These are phyloP conservation scores for Dasyprocta punctata DNA, from an alignment of 2,113 vertebrate species.

Conservation along the genomic window DNA sequence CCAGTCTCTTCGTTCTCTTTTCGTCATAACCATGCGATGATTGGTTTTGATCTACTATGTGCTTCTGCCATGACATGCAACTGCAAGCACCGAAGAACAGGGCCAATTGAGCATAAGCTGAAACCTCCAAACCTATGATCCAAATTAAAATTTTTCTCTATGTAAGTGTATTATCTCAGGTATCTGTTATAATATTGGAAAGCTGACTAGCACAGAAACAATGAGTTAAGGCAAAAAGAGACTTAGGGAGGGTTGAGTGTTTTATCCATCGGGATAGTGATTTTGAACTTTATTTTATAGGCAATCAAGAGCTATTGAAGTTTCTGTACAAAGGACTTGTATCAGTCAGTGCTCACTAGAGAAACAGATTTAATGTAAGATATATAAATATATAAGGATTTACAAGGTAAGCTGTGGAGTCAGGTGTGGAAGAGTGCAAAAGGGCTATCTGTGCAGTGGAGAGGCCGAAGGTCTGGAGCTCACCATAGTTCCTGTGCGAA, in stretches of 20 bases:
- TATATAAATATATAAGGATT: not conserved
- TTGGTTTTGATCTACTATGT: not conserved
- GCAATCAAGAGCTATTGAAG: not conserved
- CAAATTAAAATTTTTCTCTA: not conserved
- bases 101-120: not conserved
- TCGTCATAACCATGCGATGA: not conserved
- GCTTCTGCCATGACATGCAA: not conserved
- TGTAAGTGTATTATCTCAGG: not conserved
- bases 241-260: not conserved
- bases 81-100: not conserved
- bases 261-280: not conserved
- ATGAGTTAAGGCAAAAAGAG: not conserved
- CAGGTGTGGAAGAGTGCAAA: not conserved
- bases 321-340: not conserved
- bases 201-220: not conserved
- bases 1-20: not conserved
- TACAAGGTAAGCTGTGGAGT: not conserved
- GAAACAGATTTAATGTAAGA: not conserved
- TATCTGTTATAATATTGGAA: not conserved
- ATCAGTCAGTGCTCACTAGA: not conserved
- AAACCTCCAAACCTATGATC: not conserved
- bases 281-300: slow-evolving; percentile 40
- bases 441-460: not conserved
- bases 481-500: not conserved
- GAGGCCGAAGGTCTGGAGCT: not conserved